Base-by-base conservation (phyloP, 2,888 invertebrate genomes). In the Sminthurinus aureus region DNA sequence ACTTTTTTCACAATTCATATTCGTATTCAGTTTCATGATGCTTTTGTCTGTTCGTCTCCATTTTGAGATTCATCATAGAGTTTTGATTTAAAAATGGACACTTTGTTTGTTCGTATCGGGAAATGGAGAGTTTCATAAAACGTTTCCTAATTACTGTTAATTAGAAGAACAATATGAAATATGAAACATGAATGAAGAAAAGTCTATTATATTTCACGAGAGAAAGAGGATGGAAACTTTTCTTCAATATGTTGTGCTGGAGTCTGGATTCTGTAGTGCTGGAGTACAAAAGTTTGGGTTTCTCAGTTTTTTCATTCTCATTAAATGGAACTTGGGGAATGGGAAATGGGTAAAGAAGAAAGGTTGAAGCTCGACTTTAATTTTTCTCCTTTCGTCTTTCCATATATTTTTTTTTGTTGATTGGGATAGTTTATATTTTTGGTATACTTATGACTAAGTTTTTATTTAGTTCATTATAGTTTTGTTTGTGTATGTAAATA, bases 401-500 rank as follows among this genome's bases (percentile, higher is more conserved):
- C n/a, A 64, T 71, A 71, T 71, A 20, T 71, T n/a, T 12, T 71
- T 6, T 74, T 12, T 50, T 2, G 24, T 26, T 6, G 38, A 75
- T 52, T 18, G 50, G 50, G 78, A 77, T 69, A 67, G 24, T 52
- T 24, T 79, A 0, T 24, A 71, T 71, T 71, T 26, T 22, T 24
- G 24, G 24, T 9, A 24, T 22, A 11, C 22, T 12, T 71, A 26
- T 71, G 22, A 71, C n/a, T n/a, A n/a, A n/a, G n/a, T n/a, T 38
- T 38, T 38, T 38, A 4, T 1, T 38, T 38, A 6, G 1, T 38
- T 38, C 38, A 38, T 38, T 38, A 38, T 22, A 18, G 64, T 78
- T 20, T 22, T 71, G 71, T 78, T 13, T 83, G 83, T 78, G 73
- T 78, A 78, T 83, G 18, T 58, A 51, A 26, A 69, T 52, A 73